Evolutionary conservation across 1,140 invertebrate species (phyloP).

Genomic region (Listronotus oregonensis): DNA sequence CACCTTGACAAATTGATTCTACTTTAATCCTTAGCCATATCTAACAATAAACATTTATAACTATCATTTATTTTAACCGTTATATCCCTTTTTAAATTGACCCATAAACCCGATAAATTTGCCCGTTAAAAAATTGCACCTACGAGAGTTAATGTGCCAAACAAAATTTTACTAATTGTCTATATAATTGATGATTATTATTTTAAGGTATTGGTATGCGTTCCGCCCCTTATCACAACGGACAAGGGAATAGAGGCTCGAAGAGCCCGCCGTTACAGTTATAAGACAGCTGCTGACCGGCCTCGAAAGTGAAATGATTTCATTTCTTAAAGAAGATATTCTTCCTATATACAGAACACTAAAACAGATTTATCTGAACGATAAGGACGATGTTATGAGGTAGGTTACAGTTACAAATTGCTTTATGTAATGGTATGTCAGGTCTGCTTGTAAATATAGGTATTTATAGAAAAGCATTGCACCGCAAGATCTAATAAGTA

Average conservation of each 20-base stretch:
- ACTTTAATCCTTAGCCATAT: neutral
- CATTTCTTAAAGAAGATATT: conserved; percentile 68
- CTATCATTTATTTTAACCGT: conserved; percentile 2
- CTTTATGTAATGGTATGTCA: neutral
- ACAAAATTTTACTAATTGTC: conserved; percentile 9
- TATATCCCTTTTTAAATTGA: conserved; percentile 3
- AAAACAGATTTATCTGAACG: conserved; percentile 66
- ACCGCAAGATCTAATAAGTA: too few species aligned
- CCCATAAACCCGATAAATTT: conserved; percentile 16
- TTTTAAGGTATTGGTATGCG: conserved; percentile 70
- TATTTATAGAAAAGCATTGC: neutral
- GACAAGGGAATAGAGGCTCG: conserved; percentile 74
- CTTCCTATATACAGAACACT: conserved; percentile 72
- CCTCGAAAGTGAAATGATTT: conserved; percentile 69
- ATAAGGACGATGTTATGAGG: conserved; percentile 70
- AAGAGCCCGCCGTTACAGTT: conserved; percentile 78
- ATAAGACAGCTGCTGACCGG: conserved; percentile 74
- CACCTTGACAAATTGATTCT: too few species aligned
- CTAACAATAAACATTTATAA: conserved; percentile 1
- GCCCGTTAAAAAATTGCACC: conserved; percentile 14
- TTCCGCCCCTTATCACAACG: conserved; percentile 67
- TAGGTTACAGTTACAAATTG: conserved; percentile 4
- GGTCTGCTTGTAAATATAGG: neutral
- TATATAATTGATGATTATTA: neutral
- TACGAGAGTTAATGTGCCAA: neutral